Evolutionary conservation across 2,113 vertebrate genomes (phyloP), one percentile per base, ranked within the genome.

Genomic region (Desmodus rotundus): DNA sequence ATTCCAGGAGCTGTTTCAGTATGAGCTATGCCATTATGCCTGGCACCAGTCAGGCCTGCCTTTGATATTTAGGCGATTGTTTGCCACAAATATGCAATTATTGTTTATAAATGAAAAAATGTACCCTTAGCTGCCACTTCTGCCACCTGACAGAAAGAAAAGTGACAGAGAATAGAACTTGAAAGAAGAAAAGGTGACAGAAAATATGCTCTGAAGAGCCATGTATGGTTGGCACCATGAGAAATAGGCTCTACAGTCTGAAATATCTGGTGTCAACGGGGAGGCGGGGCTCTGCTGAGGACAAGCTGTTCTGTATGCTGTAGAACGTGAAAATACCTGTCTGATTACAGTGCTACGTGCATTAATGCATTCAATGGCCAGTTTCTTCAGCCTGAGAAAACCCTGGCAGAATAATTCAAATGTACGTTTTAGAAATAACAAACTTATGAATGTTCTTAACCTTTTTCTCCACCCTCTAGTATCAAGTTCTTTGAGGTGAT

Each of bases 101-200:
- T 91, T 97, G 93, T 95, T 97, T 97, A 92, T 74, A 94, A 95
- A 77, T 95, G 85, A 96, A 88, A 88, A 96, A 94, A 89, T 74
- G 24, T 70, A 88, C 16, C 50, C 50, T 87, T 63, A 68, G n/a
- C 54, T 93, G 41, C 43, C 47, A 86, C 58, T 88, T 96, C 85
- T 6, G 24, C 41, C 16, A 52, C 28, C 16, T 50, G 58, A 81
- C 13, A 87, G 28, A 89, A 87, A 74, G 19, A 89, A 93, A 43
- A 85, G 19, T 26, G 68, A 73, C 4, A 70, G 82, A 80, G 9
- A 73, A 41, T 41, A 91, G 73, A 67, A 67, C 16, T 76, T 77
- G 33, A 54, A 88, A 56, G 78, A 95, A 94, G 65, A n/a, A 82
- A 93, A 68, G 45, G 41, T 86, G 89, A 92, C 77, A 91, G 84